Evolutionary conservation across 2,113 vertebrate genomes (phyloP), one percentile per base, ranked within the genome.

Genomic region (Naja naja): DNA sequence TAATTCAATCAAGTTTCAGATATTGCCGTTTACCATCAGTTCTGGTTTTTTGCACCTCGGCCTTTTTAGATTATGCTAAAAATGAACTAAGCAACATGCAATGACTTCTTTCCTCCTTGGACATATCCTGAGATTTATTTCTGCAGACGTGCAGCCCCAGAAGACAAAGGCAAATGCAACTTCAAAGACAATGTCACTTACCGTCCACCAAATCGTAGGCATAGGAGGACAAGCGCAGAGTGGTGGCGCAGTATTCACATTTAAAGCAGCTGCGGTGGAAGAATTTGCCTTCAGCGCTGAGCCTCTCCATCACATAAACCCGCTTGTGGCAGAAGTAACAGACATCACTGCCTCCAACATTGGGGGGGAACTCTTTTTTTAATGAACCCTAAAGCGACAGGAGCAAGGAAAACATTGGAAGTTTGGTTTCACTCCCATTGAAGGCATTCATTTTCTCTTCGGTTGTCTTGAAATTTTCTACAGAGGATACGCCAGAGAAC

Each of bases 221-320:
- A 0, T 99, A 99, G 22, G 98, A 99, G 0, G 99, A 99, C 27
- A 99, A 97, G 2, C 99, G 98, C 87, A 99, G 98, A 0, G 99
- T 99, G 30, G 99, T 99, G 81, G 96, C 96, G 0, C 99, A 99
- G 97, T 99, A 98, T 95, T 99, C 99, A 1, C 99, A 99, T 94
- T 99, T 99, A 97, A 99, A 99, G 98, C 99, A 99, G 97, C 98
- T 99, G 91, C 99, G 99, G 91, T 99, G 99, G 98, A 99, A 99
- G 97, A 99, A 99, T 97, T 99, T 99, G 92, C 99, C 99, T 96
- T 99, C 99, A 0, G 99, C 99, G 0, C 99, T 99, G 89, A 99
- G 98, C 88, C 99, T 93, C 97, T 99, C 99, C 99, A 99, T 99
- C 95, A 99, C 99, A 0, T 99, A 99, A 60, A 99, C 99, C 0